Conservation (phyloP, 2,113 vertebrate genomes). For the Oreochromis aureus region DNA sequence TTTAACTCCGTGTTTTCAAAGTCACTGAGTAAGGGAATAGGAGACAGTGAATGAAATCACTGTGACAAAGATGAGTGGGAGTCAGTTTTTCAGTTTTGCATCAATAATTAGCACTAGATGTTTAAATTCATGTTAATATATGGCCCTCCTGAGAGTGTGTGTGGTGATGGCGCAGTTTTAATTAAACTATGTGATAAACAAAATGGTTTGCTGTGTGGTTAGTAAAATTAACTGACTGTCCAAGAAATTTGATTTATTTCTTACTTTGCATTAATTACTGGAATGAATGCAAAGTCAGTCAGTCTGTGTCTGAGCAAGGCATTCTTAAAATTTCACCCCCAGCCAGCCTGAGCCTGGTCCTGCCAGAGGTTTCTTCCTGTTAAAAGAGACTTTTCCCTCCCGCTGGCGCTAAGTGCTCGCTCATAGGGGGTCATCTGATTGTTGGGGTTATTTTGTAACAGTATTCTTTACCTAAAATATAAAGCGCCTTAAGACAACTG, state of each 20-base stretch:
- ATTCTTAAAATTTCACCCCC: not conserved
- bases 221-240: not conserved
- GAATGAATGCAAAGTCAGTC: not conserved
- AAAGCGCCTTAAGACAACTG: not conserved
- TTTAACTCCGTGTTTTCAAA: not conserved
- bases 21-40: fast-evolving
- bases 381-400: not conserved
- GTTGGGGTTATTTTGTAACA: not conserved
- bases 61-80: not conserved
- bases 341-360: not conserved
- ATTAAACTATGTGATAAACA: not conserved
- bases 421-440: not conserved
- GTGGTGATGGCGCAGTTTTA: not conserved
- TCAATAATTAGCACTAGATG: not conserved
- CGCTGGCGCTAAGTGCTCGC: not conserved
- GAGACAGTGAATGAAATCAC: not conserved
- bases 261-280: not conserved
- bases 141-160: not conserved
- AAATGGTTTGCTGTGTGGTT: not conserved
- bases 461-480: not conserved
- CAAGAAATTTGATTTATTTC: not conserved
- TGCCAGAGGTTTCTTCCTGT: not conserved
- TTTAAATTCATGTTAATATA: not conserved
- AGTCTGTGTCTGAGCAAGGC: not conserved
- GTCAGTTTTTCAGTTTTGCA: not conserved